phyloP scores from a whole-genome alignment of 2,888 invertebrate species.

The Lepidochrysops patricia region DNA sequence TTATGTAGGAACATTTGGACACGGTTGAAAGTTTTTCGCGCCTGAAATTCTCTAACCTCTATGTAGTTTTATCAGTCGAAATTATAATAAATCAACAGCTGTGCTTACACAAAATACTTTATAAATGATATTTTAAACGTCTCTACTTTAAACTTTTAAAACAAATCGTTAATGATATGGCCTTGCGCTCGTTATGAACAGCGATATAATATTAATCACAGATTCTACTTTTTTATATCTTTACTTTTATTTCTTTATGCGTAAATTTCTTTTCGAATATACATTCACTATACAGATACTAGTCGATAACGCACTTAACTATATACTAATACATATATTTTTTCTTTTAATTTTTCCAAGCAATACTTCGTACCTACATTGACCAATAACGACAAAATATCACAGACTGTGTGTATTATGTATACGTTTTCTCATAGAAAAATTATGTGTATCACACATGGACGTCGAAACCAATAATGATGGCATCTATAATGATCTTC shows the following conservation, averaged over 20 bases:
- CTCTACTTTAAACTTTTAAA: conserved; percentile 48
- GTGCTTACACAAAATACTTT: conserved; percentile 43
- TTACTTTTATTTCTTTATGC: conserved; percentile 40
- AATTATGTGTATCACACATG: conserved; percentile 72
- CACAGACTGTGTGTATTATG: conserved; percentile 74
- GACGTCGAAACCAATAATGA: conserved; percentile 70
- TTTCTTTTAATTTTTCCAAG: conserved; percentile 70
- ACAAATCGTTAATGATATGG: conserved; percentile 69
- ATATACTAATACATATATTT: conserved; percentile 60
- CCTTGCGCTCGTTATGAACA: conserved; percentile 58
- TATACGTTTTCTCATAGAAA: conserved; percentile 74
- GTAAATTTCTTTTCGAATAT: conserved; percentile 47
- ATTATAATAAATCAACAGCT: not conserved
- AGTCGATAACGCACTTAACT: conserved; percentile 61
- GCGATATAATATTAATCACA: conserved; percentile 70
- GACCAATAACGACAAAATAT: conserved; percentile 74
- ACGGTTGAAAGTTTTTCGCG: not conserved
- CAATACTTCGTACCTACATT: conserved; percentile 69
- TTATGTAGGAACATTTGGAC: conserved; percentile 5
- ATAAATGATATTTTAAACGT: conserved; percentile 30
- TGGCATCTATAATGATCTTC: conserved; percentile 62
- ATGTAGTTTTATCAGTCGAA: conserved; percentile 5
- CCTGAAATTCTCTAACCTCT: not conserved
- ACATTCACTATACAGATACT: conserved; percentile 62
- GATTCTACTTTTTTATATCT: conserved; percentile 56